Conservation (phyloP, 2,113 vertebrate genomes). For the Microcebus lehilahytsara region DNA sequence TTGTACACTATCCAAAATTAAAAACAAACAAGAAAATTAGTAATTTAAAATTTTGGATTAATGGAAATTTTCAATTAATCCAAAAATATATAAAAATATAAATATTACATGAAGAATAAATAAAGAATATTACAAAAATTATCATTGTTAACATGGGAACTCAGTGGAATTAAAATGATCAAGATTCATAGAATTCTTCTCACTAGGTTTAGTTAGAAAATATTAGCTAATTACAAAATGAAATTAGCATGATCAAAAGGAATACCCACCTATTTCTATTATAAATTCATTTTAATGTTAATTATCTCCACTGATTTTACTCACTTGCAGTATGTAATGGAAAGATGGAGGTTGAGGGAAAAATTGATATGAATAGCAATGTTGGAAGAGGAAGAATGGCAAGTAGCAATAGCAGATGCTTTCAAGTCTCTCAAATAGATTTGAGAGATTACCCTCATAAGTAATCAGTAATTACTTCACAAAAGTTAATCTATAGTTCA, state of each 20-base stretch:
- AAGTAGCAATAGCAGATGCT: constrained; percentile 23
- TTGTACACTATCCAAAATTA: not conserved
- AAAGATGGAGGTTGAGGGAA: not conserved
- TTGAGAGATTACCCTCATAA: not conserved
- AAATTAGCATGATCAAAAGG: not conserved
- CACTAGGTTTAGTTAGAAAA: not conserved
- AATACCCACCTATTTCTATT: not conserved
- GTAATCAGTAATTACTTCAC: constrained; percentile 26
- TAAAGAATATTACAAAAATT: not conserved
- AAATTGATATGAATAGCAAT: not conserved
- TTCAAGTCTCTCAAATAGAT: not conserved
- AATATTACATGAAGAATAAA: not conserved
- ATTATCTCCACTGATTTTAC: not conserved
- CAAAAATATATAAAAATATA: not conserved
- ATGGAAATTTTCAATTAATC: not conserved
- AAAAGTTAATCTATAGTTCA: constrained; percentile 2
- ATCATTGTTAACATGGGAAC: not conserved
- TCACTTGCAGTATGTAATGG: not conserved
- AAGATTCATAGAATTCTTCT: not conserved
- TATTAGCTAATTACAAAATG: not conserved
- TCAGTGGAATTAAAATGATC: not conserved
- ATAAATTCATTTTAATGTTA: constrained; percentile 37
- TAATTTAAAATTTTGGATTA: not conserved
- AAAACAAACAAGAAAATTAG: not conserved
- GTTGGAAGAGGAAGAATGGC: not conserved